Evolutionary conservation across 2,888 invertebrate genomes (phyloP).

Genomic region (Lasioglossum malachurum): DNA sequence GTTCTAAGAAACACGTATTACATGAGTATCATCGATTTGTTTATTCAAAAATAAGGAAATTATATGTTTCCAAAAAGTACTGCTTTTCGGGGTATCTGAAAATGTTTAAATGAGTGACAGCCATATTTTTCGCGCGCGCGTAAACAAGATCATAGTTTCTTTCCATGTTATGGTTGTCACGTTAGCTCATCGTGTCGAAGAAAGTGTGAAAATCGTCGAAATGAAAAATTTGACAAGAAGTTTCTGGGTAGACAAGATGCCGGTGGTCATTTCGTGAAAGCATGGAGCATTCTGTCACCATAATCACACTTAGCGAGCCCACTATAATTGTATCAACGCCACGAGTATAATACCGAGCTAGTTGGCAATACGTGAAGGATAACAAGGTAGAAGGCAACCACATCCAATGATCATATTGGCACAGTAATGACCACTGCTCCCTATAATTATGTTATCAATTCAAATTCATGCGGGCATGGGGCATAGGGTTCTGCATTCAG

Average conservation of each 20-base stretch:
- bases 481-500: neutral
- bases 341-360: neutral
- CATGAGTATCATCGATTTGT: neutral
- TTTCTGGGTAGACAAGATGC: neutral
- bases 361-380: neutral
- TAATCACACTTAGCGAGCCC: neutral
- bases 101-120: neutral
- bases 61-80: neutral
- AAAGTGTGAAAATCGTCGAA: neutral
- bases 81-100: neutral
- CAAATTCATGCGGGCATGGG: neutral
- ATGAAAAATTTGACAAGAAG: neutral
- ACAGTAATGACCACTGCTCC: constrained; percentile 1
- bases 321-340: neutral
- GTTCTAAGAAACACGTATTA: neutral
- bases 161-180: neutral
- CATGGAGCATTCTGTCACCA: neutral
- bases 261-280: neutral
- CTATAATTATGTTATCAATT: constrained; percentile 1
- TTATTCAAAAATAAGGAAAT: neutral
- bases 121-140: no score
- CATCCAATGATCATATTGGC: constrained; percentile 2
- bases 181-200: neutral
- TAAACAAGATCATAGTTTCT: neutral
- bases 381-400: neutral